These are phyloP conservation scores for Papilio helenus DNA, from an alignment of 1,140 invertebrate genomes.

Conservation along the genomic window DNA sequence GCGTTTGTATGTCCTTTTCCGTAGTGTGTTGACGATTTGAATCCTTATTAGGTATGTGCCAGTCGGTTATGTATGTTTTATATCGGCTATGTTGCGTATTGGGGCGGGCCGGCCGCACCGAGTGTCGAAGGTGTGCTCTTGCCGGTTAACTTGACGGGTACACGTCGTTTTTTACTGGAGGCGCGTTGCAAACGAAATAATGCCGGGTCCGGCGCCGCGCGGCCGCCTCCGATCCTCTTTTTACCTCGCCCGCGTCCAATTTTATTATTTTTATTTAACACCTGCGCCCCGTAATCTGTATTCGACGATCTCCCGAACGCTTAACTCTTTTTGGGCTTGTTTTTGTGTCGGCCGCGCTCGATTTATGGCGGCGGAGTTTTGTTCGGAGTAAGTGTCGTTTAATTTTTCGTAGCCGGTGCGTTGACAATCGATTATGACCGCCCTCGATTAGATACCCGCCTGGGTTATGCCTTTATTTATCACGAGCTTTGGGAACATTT, in stretches of 20 bases:
- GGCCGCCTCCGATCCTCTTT: constrained; percentile 74
- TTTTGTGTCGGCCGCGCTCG: constrained; percentile 61
- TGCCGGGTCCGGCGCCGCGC: constrained; percentile 74
- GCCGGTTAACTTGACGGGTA: constrained; percentile 65
- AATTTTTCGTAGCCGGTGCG: constrained; percentile 71
- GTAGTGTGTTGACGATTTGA: constrained; percentile 7
- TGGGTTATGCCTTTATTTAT: constrained; percentile 42
- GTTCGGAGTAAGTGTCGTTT: constrained; percentile 75
- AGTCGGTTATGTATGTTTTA: constrained; percentile 57
- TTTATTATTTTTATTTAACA: constrained; percentile 83
- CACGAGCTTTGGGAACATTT: constrained; percentile 3
- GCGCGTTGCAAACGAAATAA: constrained; percentile 76
- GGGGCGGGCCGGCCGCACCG: constrained; percentile 60
- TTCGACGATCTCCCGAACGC: constrained; percentile 80
- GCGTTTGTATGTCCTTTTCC: constrained; percentile 20
- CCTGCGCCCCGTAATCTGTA: constrained; percentile 80
- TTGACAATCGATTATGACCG: constrained; percentile 79
- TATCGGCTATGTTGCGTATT: constrained; percentile 53
- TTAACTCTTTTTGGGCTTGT: constrained; percentile 79
- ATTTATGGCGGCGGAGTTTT: constrained; percentile 76
- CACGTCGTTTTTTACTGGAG: constrained; percentile 70
- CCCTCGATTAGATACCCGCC: constrained; percentile 64
- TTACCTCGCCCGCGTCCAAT: constrained; percentile 71
- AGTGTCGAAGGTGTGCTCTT: constrained; percentile 57
- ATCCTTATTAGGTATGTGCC: constrained; percentile 27